A percentile compares a stretch with the other conserved stretches of the same genome.
These are phyloP conservation scores for Gephyroberyx darwinii DNA, from an alignment of 2,797 vertebrate species.

Conservation along the genomic window DNA sequence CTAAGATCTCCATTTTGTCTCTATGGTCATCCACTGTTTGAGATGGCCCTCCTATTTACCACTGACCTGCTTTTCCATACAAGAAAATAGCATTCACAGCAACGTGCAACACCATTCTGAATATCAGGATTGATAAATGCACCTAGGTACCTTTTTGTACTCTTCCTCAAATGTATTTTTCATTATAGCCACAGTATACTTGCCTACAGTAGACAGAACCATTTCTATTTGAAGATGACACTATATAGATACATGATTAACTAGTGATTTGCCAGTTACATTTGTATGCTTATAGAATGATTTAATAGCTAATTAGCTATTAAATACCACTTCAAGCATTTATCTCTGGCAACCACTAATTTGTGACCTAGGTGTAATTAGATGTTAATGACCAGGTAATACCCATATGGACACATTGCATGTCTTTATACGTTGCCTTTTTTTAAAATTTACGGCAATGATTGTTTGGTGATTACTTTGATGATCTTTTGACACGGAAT, in stretches of 20 bases:
- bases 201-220: not conserved
- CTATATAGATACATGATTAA: conserved; percentile 9
- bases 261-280: conserved; percentile 1
- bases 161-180: not conserved
- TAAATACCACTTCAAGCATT: conserved; percentile 13
- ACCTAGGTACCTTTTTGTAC: not conserved
- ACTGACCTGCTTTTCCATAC: not conserved
- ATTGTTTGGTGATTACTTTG: not conserved
- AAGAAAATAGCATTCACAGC: not conserved
- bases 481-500: not conserved
- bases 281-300: conserved; percentile 10
- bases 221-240: not conserved
- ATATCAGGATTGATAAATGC: not conserved
- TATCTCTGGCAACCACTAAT: not conserved
- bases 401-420: not conserved
- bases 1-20: not conserved
- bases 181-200: not conserved
- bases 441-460: not conserved
- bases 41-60: conserved; percentile 3
- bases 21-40: not conserved
- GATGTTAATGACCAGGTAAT: conserved; percentile 8
- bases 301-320: conserved; percentile 24
- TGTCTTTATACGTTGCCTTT: not conserved
- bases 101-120: not conserved
- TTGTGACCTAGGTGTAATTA: conserved; percentile 1